Conservation (phyloP, 2,888 invertebrate genomes). For the Agapostemon virescens region DNA sequence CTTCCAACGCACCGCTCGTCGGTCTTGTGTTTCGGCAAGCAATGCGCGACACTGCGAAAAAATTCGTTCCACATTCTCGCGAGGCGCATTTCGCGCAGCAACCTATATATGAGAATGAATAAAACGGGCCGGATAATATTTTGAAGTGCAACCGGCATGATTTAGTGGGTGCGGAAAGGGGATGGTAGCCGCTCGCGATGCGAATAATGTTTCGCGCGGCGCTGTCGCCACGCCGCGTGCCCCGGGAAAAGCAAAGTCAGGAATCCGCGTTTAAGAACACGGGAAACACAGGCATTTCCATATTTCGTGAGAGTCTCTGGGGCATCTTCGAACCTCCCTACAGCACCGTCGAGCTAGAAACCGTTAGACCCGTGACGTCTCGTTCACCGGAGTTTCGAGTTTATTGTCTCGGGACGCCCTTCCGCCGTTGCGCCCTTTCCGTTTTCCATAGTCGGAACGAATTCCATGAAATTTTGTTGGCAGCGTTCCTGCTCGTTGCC, state of each 20-base stretch:
- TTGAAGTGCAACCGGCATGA: conserved; percentile 4
- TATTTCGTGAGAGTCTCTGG: conserved; percentile 41
- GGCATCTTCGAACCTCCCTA: conserved; percentile 34
- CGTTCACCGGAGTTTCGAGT: conserved; percentile 43
- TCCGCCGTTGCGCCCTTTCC: conserved; percentile 39
- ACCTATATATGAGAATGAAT: conserved; percentile 2
- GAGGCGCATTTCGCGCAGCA: conserved; percentile 7
- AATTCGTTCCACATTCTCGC: conserved; percentile 6
- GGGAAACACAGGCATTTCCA: conserved; percentile 47
- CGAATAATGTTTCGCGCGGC: conserved; percentile 8
- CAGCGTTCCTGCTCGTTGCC: background rate
- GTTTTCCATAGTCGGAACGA: conserved; percentile 46
- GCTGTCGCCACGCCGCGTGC: background rate
- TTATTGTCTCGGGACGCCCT: conserved; percentile 56
- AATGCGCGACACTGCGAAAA: background rate
- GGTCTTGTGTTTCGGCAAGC: background rate
- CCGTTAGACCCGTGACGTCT: conserved; percentile 50
- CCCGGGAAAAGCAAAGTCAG: background rate
- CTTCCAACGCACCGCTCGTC: background rate
- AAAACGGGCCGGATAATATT: background rate
- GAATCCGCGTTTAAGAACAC: conserved; percentile 11
- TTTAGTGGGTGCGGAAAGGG: background rate
- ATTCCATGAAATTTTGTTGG: conserved; percentile 59
- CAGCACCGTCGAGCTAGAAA: conserved; percentile 40
- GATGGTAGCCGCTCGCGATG: background rate